These are phyloP conservation scores for Rambutsinella grinnellia DNA, from an alignment of 2,888 invertebrate species.

Conservation along the genomic window DNA sequence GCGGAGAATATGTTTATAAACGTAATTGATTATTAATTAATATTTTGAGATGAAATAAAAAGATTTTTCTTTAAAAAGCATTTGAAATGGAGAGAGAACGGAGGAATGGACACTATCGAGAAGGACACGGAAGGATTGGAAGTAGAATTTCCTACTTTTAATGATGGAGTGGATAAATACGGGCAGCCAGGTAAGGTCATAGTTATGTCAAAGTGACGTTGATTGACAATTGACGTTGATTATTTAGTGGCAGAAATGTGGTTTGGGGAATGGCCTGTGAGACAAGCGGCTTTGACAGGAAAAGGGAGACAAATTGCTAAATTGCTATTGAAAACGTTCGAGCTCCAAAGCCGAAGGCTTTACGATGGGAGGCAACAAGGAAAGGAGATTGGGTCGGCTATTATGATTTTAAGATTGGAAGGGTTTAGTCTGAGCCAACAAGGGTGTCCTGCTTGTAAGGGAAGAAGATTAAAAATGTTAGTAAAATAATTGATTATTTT, in stretches of 20 bases:
- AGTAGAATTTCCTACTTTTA: slow-evolving; percentile 1
- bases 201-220: background rate
- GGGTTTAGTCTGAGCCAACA: background rate
- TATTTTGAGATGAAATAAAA: no score
- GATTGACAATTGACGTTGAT: no score
- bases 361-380: background rate
- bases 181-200: slow-evolving; percentile 3
- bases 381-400: background rate
- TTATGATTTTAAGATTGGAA: background rate
- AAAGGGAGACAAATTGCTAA: background rate
- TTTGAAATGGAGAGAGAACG: slow-evolving; percentile 6
- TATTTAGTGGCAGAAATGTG: background rate
- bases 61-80: slow-evolving; percentile 1
- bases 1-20: background rate
- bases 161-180: background rate
- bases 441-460: background rate
- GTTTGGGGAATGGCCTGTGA: background rate
- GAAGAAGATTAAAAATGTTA: background rate
- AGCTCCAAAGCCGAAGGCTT: background rate
- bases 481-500: background rate
- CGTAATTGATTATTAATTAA: no score
- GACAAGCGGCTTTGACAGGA: background rate
- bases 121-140: background rate
- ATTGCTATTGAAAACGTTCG: background rate
- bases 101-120: slow-evolving; percentile 2